phyloP scores from a whole-genome alignment of 2,888 invertebrate genomes.

The Shargacucullia verbasci region DNA sequence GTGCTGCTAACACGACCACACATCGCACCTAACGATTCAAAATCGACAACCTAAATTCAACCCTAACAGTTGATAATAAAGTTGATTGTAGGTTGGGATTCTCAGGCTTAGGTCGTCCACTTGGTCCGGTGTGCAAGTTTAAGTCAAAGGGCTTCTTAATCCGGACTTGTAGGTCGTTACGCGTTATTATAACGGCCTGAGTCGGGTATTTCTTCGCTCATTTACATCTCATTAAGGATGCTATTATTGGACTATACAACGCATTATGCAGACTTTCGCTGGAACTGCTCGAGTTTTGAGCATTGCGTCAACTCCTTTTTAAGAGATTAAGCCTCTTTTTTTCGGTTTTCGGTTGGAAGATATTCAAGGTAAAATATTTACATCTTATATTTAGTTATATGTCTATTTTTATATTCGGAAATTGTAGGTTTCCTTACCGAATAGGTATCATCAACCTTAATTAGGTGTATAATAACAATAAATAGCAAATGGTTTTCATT shows the following conservation, averaged over 20 bases:
- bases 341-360: constrained; percentile 15
- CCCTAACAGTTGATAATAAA: constrained; percentile 60
- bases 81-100: constrained; percentile 56
- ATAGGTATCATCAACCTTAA: too few relatives aligned
- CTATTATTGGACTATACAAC: constrained; percentile 83
- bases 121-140: constrained; percentile 80
- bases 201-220: constrained; percentile 87
- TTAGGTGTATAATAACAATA: too few relatives aligned
- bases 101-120: constrained; percentile 69
- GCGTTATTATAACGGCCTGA: constrained; percentile 88
- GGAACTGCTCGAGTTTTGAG: constrained; percentile 53
- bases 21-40: constrained; percentile 76
- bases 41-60: constrained; percentile 52
- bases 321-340: constrained; percentile 39
- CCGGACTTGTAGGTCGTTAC: constrained; percentile 89
- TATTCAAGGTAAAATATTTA: constrained; percentile 36
- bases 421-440: too few relatives aligned
- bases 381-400: constrained; percentile 20
- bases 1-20: constrained; percentile 80
- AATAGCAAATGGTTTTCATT: too few relatives aligned
- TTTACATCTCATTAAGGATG: constrained; percentile 89
- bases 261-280: constrained; percentile 68
- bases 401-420: too few relatives aligned
- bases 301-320: constrained; percentile 52
- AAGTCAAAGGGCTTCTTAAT: constrained; percentile 89